Evolutionary conservation across 2,888 invertebrate species (phyloP).

Genomic region (Mycogona germanica): DNA sequence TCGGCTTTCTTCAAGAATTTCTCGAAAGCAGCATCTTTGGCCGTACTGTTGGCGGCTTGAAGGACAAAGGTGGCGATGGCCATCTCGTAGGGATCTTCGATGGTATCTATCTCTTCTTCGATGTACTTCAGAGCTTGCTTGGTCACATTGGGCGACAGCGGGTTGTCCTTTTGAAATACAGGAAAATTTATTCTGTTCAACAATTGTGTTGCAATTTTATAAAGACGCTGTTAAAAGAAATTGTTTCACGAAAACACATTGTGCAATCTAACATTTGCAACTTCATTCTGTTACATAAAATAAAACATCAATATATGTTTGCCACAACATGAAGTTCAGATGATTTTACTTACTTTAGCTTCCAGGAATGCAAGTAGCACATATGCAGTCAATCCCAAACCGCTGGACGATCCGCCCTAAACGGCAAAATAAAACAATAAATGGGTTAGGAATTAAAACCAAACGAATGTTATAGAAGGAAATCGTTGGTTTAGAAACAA

Average conservation of each 20-base stretch:
- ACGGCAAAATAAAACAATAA: constrained; percentile 5
- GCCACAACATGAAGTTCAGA: too few species aligned
- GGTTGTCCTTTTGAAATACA: not conserved
- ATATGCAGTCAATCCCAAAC: constrained; percentile 33
- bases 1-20: constrained; percentile 43
- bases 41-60: constrained; percentile 57
- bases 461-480: too few species aligned
- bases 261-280: not conserved
- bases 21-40: constrained; percentile 50
- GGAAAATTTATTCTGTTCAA: not conserved
- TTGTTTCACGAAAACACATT: not conserved
- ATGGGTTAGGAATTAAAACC: too few species aligned
- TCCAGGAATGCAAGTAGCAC: constrained; percentile 33
- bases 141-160: not conserved
- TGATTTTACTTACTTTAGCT: too few species aligned
- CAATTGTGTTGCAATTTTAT: too few species aligned
- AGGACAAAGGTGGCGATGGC: constrained; percentile 64
- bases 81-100: constrained; percentile 58
- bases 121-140: not conserved
- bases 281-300: not conserved
- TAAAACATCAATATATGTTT: too few species aligned
- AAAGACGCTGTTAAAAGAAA: too few species aligned
- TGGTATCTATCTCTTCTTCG: constrained; percentile 37
- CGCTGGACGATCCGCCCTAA: constrained; percentile 30
- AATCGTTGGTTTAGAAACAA: too few species aligned